A percentile compares a stretch with the other conserved stretches of the same genome.
Conservation (phyloP, 2,888 invertebrate species). For the Cerastoderma edule region DNA sequence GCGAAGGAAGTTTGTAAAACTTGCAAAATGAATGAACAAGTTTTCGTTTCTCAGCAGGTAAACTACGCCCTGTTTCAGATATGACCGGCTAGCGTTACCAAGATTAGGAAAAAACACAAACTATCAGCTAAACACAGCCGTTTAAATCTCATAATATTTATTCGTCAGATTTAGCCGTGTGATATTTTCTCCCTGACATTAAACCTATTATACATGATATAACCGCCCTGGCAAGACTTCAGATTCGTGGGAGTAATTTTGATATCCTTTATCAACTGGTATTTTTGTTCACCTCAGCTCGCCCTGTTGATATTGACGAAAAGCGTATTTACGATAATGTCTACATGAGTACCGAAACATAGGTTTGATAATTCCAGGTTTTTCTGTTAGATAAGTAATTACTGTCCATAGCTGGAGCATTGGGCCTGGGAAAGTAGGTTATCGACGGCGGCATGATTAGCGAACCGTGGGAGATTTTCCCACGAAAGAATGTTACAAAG, state of each 20-base stretch:
- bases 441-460: conserved; percentile 29
- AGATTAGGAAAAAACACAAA: not conserved
- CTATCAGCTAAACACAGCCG: conserved; percentile 16
- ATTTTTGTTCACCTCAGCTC: too few relatives aligned
- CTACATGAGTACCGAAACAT: too few relatives aligned
- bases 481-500: conserved; percentile 56
- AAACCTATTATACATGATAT: conserved; percentile 10
- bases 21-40: conserved; percentile 73
- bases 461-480: conserved; percentile 64
- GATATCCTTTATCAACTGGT: too few relatives aligned
- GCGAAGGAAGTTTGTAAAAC: conserved; percentile 51
- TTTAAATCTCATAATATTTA: conserved; percentile 27
- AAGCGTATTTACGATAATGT: too few relatives aligned
- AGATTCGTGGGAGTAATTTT: too few relatives aligned
- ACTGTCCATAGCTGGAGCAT: too few relatives aligned
- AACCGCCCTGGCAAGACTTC: too few relatives aligned
- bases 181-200: conserved; percentile 7
- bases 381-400: too few relatives aligned
- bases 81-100: not conserved
- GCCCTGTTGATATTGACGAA: too few relatives aligned
- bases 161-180: conserved; percentile 9
- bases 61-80: conserved; percentile 25
- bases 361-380: too few relatives aligned
- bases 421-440: conserved; percentile 61
- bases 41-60: conserved; percentile 77